phyloP scores from a whole-genome alignment of 2,888 invertebrate genomes.

The Tiliacea aurago region DNA sequence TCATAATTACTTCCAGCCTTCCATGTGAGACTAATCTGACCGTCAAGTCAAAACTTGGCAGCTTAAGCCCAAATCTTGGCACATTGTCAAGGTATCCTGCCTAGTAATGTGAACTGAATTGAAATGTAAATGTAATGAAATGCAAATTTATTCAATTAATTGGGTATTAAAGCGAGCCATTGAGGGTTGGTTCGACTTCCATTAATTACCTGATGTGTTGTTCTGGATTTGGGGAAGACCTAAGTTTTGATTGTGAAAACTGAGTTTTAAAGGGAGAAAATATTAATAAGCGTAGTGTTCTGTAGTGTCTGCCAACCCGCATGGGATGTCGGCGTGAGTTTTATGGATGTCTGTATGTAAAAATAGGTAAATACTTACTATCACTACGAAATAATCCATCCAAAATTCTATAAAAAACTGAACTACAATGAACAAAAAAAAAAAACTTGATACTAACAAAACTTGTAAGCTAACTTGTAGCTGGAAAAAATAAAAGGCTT shows the following conservation, averaged over 20 bases:
- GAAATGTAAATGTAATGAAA: constrained; percentile 76
- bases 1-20: constrained; percentile 43
- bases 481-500: too few relatives aligned
- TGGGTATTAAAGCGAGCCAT: constrained; percentile 56
- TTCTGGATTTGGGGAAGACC: constrained; percentile 21
- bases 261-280: background rate
- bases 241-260: background rate
- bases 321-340: too few relatives aligned
- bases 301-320: too few relatives aligned
- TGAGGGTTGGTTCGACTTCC: constrained; percentile 62
- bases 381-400: too few relatives aligned
- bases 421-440: too few relatives aligned
- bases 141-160: constrained; percentile 81
- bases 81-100: constrained; percentile 46
- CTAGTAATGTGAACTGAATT: constrained; percentile 72
- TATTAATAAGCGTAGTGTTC: background rate
- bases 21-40: constrained; percentile 34
- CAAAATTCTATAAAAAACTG: too few relatives aligned
- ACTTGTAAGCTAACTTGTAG: too few relatives aligned
- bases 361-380: too few relatives aligned
- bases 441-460: too few relatives aligned
- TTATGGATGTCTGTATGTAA: too few relatives aligned
- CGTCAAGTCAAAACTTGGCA: constrained; percentile 42
- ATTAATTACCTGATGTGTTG: constrained; percentile 52
- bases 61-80: constrained; percentile 48